phyloP scores from a whole-genome alignment of 2,797 vertebrate species.

The Hirundo rustica region DNA sequence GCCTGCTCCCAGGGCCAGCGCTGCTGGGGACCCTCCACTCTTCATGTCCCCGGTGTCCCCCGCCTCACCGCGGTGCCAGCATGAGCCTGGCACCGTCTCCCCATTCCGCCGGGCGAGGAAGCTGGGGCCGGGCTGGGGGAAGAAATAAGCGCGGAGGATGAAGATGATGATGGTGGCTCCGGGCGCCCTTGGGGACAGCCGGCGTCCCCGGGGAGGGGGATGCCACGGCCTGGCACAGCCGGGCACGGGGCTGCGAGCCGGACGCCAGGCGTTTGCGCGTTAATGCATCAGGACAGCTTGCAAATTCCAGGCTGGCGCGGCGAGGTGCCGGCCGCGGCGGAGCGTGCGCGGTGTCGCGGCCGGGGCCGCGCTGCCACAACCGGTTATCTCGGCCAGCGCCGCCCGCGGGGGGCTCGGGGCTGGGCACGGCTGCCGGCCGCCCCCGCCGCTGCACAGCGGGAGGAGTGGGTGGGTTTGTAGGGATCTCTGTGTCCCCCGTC shows the following conservation, averaged over 20 bases:
- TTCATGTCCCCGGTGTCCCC: not conserved
- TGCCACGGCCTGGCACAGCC: not conserved
- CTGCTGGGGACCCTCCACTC: not conserved
- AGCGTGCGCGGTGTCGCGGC: not conserved
- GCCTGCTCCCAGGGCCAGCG: not conserved
- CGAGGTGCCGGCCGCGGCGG: not conserved
- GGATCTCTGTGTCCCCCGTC: accelerated
- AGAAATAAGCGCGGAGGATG: not conserved
- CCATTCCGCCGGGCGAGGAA: not conserved
- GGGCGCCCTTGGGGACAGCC: not conserved
- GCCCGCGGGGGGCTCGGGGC: not conserved
- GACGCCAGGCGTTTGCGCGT: not conserved
- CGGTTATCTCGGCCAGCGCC: not conserved
- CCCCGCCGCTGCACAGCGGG: not conserved
- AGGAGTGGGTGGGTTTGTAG: not conserved
- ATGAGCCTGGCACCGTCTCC: not conserved
- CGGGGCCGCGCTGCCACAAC: not conserved
- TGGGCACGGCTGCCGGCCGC: not conserved
- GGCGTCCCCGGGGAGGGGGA: not conserved
- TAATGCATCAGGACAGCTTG: conserved; percentile 64
- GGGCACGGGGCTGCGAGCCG: not conserved
- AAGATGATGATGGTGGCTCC: not conserved
- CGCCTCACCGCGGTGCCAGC: not conserved
- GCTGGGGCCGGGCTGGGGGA: not conserved
- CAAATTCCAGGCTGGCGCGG: conserved; percentile 47